Conservation (phyloP, 2,113 vertebrate species). For the human region GRCh38 chr6:56481501-56482000, state of each 20-base stretch:
- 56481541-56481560: conserved; percentile 1
- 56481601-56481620: conserved; percentile 11
- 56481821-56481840: background rate
- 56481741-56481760: background rate
- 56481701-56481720: conserved; percentile 25
- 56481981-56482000: background rate
- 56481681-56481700: conserved; percentile 1
- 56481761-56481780: background rate
- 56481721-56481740: background rate
- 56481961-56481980: background rate
- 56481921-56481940: background rate
- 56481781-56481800: background rate
- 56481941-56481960: background rate
- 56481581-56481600: conserved; percentile 27
- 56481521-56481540: background rate
- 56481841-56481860: background rate
- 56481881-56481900: background rate
- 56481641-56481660: conserved; percentile 28
- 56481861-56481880: rapidly evolving
- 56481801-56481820: background rate
- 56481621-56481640: background rate
- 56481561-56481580: conserved; percentile 28
- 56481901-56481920: background rate
- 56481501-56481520: background rate
- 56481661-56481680: background rate